Base-by-base conservation (phyloP, 2,113 vertebrate genomes). In the Falcunculus frontatus region DNA sequence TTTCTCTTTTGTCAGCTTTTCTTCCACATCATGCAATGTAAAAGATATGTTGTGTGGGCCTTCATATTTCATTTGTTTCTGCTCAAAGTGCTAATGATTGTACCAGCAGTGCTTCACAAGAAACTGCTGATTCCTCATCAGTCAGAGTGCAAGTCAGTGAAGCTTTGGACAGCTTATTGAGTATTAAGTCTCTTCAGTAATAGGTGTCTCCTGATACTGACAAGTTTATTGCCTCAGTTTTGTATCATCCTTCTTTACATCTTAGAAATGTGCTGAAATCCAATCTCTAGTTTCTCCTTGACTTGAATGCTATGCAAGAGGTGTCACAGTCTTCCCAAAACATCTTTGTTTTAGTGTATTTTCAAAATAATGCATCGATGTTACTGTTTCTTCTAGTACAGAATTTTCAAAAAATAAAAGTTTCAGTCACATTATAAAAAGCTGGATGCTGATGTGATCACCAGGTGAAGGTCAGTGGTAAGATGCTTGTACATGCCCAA, bases 251-350 rank as follows among this genome's bases (percentile, higher is more conserved):
- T 57, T 65, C 27, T 50, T 65, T 41, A 42, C 4, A 1, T 42
- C 29, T 88, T 60, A 52, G 10, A 53, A 55, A 42, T 37, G 47
- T 16, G 7, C 19, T 64, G 49, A 55, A 89, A 91, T 55, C 8
- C 1, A 0, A 1, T 79, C 33, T 65, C 10, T 16, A 4, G 13
- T 52, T 81, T n/a, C 6, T 78, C 7, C 13, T 50, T 67, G 20
- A 14, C 6, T 18, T 47, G 26, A 49, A 70, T 13, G 15, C 41
- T 57, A 11, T 18, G 17, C 13, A n/a, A 44, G 67, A 85, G 22
- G 6, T 47, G 25, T 52, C 20, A 27, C 7, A 4, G 9, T 67
- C 18, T 57, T 87, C 10, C 22, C 11, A 4, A 68, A 86, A 52
- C 14, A 27, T 55, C 9, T 57, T 84, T 47, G 5, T 20, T 78